phyloP scores from a whole-genome alignment of 2,113 vertebrate genomes.

The Paratilapia polleni region DNA sequence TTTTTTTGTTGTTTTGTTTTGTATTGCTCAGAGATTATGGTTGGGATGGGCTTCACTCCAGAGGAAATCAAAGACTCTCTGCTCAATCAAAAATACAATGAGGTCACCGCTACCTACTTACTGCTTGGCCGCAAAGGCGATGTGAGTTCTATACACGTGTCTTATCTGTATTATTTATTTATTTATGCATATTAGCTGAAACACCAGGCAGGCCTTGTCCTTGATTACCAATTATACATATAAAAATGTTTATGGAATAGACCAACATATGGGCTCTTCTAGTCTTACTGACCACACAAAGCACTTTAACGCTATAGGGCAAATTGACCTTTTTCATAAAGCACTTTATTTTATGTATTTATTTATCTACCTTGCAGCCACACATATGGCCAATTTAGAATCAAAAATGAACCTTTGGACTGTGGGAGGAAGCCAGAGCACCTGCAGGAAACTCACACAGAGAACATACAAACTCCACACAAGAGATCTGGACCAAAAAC shows the following conservation, averaged over 20 bases:
- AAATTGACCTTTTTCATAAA: neutral
- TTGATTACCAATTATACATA: neutral
- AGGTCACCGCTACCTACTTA: conserved; percentile 94
- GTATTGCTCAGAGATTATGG: conserved; percentile 88
- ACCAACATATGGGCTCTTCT: too few species aligned
- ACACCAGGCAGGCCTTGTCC: neutral
- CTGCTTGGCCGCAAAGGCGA: conserved; percentile 90
- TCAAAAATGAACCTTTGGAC: neutral
- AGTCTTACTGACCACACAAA: neutral
- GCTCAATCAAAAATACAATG: conserved; percentile 93
- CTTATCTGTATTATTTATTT: neutral
- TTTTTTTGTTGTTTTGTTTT: too few species aligned
- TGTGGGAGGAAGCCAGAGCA: neutral
- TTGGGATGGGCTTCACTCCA: conserved; percentile 92
- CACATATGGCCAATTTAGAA: neutral
- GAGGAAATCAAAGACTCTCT: conserved; percentile 94
- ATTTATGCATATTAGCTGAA: neutral
- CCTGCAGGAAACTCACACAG: neutral
- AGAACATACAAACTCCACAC: neutral
- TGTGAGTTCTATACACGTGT: conserved; percentile 46
- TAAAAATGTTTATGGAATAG: too few species aligned
- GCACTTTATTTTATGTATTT: neutral
- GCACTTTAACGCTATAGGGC: rapidly evolving
- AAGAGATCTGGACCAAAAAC: neutral
- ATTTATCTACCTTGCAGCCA: neutral